A percentile compares a stretch with the other conserved stretches of the same genome.
phyloP scores from a whole-genome alignment of 2,888 invertebrate genomes.

The Villa cingulata region DNA sequence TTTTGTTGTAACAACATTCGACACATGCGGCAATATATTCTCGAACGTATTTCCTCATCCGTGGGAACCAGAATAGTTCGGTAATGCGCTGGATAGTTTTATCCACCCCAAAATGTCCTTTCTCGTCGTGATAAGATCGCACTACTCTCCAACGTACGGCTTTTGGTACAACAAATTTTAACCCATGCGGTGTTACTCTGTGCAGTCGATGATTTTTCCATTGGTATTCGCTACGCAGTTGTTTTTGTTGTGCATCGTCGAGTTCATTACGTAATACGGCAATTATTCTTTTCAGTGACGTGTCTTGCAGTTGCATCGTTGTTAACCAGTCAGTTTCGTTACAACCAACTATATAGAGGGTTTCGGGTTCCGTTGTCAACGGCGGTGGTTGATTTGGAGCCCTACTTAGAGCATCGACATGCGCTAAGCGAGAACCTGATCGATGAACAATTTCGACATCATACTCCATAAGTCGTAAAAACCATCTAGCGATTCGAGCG shows the following conservation, averaged over 20 bases:
- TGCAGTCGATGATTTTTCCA: constrained; percentile 11
- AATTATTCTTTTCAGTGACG: constrained; percentile 5
- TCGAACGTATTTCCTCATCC: constrained; percentile 13
- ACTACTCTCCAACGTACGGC: too few relatives aligned
- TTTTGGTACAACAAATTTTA: constrained; percentile 10
- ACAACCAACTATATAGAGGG: constrained; percentile 15
- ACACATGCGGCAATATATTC: constrained; percentile 13
- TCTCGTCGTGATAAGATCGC: constrained; percentile 15
- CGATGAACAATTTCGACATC: too few relatives aligned
- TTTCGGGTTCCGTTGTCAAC: too few relatives aligned
- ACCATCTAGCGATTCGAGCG: too few relatives aligned
- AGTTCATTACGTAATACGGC: constrained; percentile 6
- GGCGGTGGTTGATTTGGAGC: too few relatives aligned
- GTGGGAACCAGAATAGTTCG: constrained; percentile 16
- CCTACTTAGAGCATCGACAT: too few relatives aligned
- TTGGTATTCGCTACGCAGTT: constrained; percentile 9
- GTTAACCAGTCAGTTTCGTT: too few relatives aligned
- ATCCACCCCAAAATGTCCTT: constrained; percentile 16
- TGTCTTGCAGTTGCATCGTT: constrained; percentile 15
- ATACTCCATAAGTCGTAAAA: too few relatives aligned
- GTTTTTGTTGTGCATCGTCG: constrained; percentile 8
- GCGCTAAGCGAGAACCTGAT: too few relatives aligned
- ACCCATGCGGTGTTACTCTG: constrained; percentile 3
- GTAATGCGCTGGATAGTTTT: constrained; percentile 15
- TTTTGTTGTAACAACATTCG: constrained; percentile 15